A percentile compares a stretch with the other conserved stretches of the same genome.
These are phyloP conservation scores for Eulithis prunata DNA, from an alignment of 2,888 invertebrate species.

Conservation along the genomic window DNA sequence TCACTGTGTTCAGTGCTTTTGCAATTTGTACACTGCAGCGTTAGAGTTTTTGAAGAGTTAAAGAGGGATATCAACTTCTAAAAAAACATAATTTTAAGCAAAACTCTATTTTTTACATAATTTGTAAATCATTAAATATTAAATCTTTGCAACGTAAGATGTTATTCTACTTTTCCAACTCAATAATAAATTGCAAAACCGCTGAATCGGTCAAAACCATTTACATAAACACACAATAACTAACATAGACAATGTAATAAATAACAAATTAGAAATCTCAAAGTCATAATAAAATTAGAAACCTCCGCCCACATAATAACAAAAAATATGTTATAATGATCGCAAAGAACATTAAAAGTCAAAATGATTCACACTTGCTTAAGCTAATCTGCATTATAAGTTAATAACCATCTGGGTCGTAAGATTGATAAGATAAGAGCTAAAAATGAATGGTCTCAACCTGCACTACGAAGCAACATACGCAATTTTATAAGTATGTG, in stretches of 20 bases:
- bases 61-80: too few relatives aligned
- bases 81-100: too few relatives aligned
- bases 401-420: conserved; percentile 41
- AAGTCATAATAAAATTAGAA: conserved; percentile 40
- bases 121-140: too few relatives aligned
- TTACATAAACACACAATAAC: conserved; percentile 5
- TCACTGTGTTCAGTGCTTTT: conserved; percentile 52
- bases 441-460: conserved; percentile 3
- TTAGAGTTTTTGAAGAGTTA: conserved; percentile 37
- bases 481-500: too few relatives aligned
- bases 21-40: conserved; percentile 51
- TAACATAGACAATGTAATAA: conserved; percentile 1
- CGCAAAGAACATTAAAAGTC: conserved; percentile 36
- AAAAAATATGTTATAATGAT: conserved; percentile 34
- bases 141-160: too few relatives aligned
- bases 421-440: conserved; percentile 40
- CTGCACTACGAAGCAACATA: conserved; percentile 15
- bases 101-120: too few relatives aligned
- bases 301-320: conserved; percentile 20
- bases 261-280: conserved; percentile 19
- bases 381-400: conserved; percentile 40
- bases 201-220: neutral
- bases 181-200: neutral
- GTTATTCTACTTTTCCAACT: neutral
- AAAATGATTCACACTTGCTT: conserved; percentile 42